Conservation (phyloP, 2,797 vertebrate genomes). For the Phataginus tricuspis region DNA sequence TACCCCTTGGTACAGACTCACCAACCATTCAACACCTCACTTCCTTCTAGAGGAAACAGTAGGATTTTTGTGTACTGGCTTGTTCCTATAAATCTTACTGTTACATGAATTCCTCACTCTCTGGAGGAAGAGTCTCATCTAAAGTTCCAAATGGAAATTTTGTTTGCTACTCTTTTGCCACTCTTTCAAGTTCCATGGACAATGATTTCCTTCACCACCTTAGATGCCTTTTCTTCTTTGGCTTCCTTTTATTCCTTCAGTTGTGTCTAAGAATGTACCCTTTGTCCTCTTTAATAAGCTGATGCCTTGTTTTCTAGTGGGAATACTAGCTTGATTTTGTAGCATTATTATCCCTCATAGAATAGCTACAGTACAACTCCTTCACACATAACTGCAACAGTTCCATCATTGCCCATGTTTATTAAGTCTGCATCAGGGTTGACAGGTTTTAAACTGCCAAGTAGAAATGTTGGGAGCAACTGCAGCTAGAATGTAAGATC, state of each 20-base stretch:
- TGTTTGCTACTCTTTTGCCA: conserved; percentile 26
- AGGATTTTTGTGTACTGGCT: conserved; percentile 19
- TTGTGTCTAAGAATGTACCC: conserved; percentile 48
- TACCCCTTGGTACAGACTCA: neutral
- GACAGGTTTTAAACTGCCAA: neutral
- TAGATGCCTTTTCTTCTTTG: conserved; percentile 55
- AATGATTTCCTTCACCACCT: conserved; percentile 49
- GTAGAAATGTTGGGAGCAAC: neutral
- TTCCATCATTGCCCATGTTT: neutral
- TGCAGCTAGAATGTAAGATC: neutral
- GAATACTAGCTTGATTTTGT: conserved; percentile 38
- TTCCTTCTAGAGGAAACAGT: conserved; percentile 31
- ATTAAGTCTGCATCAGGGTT: neutral
- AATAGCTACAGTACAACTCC: neutral
- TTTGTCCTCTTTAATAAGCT: conserved; percentile 52
- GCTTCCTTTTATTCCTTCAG: conserved; percentile 53
- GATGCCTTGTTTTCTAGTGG: conserved; percentile 45
- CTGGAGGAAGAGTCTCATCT: conserved; percentile 21
- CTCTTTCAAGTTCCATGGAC: neutral
- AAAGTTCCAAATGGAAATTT: conserved; percentile 44
- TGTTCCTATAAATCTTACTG: conserved; percentile 17
- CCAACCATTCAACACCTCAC: neutral
- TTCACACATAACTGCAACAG: neutral
- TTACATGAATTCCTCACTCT: neutral
- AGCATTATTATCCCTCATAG: conserved; percentile 8